Evolutionary conservation across 2,797 vertebrate genomes (phyloP).

Genomic region (Tinamus major): DNA sequence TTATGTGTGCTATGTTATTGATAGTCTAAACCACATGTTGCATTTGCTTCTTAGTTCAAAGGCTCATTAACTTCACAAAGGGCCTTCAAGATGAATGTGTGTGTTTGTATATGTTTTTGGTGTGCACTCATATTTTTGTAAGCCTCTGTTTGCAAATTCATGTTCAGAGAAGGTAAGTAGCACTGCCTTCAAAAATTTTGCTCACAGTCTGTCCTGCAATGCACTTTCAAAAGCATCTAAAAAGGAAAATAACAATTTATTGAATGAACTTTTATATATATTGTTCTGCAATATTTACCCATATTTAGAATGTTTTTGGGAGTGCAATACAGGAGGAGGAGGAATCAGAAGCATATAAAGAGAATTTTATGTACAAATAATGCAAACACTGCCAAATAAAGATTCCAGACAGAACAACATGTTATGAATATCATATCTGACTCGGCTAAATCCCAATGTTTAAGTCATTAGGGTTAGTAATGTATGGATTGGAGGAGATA

Average conservation of each 20-base stretch:
- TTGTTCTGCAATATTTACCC: not conserved
- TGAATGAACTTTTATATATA: not conserved
- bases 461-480: not conserved
- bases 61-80: not conserved
- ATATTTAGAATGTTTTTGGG: not conserved
- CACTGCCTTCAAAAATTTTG: not conserved
- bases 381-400: not conserved
- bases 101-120: not conserved
- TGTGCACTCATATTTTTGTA: not conserved
- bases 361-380: not conserved
- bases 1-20: not conserved
- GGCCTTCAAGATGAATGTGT: not conserved
- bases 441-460: not conserved
- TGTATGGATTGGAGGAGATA: not conserved
- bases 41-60: not conserved
- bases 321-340: fast-evolving
- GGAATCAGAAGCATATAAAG: not conserved
- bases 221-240: fast-evolving
- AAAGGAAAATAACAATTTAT: not conserved
- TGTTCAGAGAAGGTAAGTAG: not conserved
- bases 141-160: not conserved
- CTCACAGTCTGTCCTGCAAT: not conserved
- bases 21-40: not conserved
- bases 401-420: not conserved
- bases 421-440: not conserved